Evolutionary conservation across 2,888 invertebrate species (phyloP).

Genomic region (Polydrusus pterygomalis): DNA sequence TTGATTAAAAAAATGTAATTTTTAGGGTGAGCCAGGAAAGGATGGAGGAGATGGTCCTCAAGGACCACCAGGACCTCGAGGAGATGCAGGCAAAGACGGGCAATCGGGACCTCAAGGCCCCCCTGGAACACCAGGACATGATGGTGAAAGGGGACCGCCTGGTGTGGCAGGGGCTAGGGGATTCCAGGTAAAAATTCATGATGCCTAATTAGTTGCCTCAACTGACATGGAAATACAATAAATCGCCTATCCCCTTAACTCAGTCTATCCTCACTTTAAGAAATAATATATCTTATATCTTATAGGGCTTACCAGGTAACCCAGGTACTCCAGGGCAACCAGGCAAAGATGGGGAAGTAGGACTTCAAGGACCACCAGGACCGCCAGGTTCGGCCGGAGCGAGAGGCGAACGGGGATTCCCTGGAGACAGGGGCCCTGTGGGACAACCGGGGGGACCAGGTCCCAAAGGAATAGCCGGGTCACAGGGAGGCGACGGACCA

Average conservation of each 20-base stretch:
- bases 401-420: slow-evolving; percentile 80
- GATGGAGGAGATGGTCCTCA: slow-evolving; percentile 85
- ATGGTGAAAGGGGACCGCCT: slow-evolving; percentile 84
- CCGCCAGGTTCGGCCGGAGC: slow-evolving; percentile 75
- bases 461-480: slow-evolving; percentile 79
- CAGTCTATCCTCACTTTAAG: not conserved
- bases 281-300: not conserved
- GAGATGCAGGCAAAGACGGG: slow-evolving; percentile 87
- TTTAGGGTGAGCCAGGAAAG: slow-evolving; percentile 85
- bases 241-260: too few relatives aligned
- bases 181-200: slow-evolving; percentile 78
- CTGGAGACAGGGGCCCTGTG: slow-evolving; percentile 83
- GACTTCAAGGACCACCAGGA: slow-evolving; percentile 79
- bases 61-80: slow-evolving; percentile 86
- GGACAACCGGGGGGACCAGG: slow-evolving; percentile 82
- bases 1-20: too few relatives aligned
- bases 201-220: not conserved
- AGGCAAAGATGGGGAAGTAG: slow-evolving; percentile 88
- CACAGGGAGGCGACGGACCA: slow-evolving; percentile 81
- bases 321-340: slow-evolving; percentile 83
- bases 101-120: slow-evolving; percentile 83
- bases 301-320: slow-evolving; percentile 78
- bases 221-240: too few relatives aligned
- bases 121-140: slow-evolving; percentile 81
- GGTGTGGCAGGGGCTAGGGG: slow-evolving; percentile 87